A percentile compares a stretch with the other conserved stretches of the same genome.
Conservation (phyloP, 2,888 invertebrate species). For the Lycocerus yunnanus region DNA sequence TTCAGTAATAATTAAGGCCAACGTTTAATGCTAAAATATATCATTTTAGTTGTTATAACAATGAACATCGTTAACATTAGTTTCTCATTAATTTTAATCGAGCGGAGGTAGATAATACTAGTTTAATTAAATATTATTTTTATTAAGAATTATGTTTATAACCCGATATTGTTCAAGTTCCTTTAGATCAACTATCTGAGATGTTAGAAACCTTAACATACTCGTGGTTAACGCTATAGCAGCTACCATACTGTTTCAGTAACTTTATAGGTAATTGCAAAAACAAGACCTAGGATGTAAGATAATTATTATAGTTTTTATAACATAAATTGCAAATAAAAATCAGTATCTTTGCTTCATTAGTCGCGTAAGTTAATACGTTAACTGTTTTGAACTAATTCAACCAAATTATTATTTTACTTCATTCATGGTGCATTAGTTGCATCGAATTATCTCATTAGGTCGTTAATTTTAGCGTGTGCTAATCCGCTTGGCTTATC, state of each 20-base stretch:
- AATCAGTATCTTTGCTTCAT: background rate
- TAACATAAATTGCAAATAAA: background rate
- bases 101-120: background rate
- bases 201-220: too few species aligned
- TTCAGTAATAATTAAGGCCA: background rate
- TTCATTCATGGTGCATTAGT: constrained; percentile 24
- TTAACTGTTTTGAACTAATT: constrained; percentile 5
- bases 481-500: constrained; percentile 44
- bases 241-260: too few species aligned
- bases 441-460: constrained; percentile 48
- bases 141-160: background rate
- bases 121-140: background rate
- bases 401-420: constrained; percentile 21
- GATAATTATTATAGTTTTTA: background rate
- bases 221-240: too few species aligned
- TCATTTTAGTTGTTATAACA: background rate
- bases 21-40: background rate
- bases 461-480: constrained; percentile 45
- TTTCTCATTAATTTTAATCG: background rate
- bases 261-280: too few species aligned
- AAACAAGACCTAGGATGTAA: too few species aligned
- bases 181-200: too few species aligned
- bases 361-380: background rate
- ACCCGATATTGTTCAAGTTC: too few species aligned
- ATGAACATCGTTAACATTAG: background rate